A percentile compares a stretch with the other conserved stretches of the same genome.
phyloP scores from a whole-genome alignment of 2,113 vertebrate genomes.

The Cacatua alba region DNA sequence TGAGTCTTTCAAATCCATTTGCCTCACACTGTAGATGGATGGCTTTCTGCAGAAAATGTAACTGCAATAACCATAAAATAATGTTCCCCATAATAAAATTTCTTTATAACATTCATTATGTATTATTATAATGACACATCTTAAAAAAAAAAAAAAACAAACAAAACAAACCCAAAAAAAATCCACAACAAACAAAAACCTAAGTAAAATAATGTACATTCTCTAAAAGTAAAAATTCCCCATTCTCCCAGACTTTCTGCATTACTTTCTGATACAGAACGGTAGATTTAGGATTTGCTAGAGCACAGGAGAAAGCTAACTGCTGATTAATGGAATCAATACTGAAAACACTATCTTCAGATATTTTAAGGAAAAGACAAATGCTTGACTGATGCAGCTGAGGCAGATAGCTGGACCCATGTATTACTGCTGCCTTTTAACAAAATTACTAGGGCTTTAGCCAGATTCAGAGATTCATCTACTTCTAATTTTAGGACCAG shows the following conservation, averaged over 20 bases:
- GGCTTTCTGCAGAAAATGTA: constrained; percentile 6
- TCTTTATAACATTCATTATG: background rate
- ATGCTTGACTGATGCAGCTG: background rate
- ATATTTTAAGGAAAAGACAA: background rate
- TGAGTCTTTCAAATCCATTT: background rate
- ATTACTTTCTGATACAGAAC: background rate
- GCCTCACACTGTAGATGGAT: background rate
- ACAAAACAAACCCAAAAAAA: background rate
- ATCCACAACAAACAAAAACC: background rate
- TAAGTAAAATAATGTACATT: background rate
- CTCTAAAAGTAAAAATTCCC: background rate
- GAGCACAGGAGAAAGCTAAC: background rate
- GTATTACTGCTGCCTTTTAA: background rate
- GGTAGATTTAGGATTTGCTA: background rate
- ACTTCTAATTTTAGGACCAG: background rate
- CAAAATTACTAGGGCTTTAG: background rate
- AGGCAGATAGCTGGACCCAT: background rate
- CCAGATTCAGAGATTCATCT: background rate
- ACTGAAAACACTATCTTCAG: background rate
- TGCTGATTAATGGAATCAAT: background rate
- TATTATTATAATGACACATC: background rate
- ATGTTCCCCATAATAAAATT: background rate
- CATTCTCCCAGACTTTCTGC: background rate
- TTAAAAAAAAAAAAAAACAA: background rate
- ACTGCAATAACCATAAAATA: background rate